These are phyloP conservation scores for Rhinolophus ferrumequinum DNA, from an alignment of 2,113 vertebrate genomes.

Conservation along the genomic window DNA sequence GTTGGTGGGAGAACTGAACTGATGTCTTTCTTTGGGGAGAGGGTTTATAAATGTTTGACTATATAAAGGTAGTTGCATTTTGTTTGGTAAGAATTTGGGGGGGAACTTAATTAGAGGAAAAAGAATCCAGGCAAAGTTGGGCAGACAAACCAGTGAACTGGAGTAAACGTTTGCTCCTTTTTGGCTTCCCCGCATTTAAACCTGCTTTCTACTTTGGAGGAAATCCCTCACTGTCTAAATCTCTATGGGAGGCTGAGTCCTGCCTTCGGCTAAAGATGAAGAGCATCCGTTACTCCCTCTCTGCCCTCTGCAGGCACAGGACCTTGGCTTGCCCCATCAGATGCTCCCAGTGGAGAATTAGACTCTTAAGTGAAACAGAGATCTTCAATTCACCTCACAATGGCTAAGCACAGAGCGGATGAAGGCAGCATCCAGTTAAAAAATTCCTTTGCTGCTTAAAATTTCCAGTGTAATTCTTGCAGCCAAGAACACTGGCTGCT, in stretches of 20 bases:
- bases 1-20: background rate
- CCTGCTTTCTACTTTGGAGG: background rate
- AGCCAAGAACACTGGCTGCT: background rate
- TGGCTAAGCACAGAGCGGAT: background rate
- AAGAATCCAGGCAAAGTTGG: background rate
- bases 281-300: background rate
- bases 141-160: background rate
- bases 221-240: background rate
- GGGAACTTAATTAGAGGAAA: background rate
- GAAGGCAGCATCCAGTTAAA: too few species aligned
- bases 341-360: background rate
- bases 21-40: background rate
- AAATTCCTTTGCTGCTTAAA: background rate
- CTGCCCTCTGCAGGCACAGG: background rate
- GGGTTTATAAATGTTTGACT: background rate
- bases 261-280: background rate
- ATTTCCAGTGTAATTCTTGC: background rate
- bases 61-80: background rate
- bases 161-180: background rate
- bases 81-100: background rate
- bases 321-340: background rate
- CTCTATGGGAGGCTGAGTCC: background rate
- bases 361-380: background rate
- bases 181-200: background rate
- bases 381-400: background rate